Percentiles rank a stretch among this genome's conserved stretches.
These are phyloP conservation scores for Eustalomyia histrio DNA, from an alignment of 2,888 invertebrate species.

Conservation along the genomic window DNA sequence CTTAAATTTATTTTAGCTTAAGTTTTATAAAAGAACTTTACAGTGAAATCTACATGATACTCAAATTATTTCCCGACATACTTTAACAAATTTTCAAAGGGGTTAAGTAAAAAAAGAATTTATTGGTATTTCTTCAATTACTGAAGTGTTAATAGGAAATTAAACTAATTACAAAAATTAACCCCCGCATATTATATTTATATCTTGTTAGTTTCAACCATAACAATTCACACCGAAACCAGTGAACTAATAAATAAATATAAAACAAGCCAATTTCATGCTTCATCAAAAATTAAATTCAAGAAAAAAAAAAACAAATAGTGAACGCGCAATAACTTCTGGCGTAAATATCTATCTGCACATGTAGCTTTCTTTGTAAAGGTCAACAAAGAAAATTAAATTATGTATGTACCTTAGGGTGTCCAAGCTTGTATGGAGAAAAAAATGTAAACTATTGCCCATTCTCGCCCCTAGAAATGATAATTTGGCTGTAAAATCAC, in stretches of 20 bases:
- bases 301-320: neutral
- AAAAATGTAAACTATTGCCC: too few relatives aligned
- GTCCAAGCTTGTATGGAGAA: too few relatives aligned
- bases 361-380: slow-evolving; percentile 13
- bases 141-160: slow-evolving; percentile 77
- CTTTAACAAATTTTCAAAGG: neutral
- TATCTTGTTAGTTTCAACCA: slow-evolving; percentile 36
- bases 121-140: slow-evolving; percentile 68
- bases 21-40: too few relatives aligned
- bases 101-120: neutral
- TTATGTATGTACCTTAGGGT: neutral
- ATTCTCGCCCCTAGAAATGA: too few relatives aligned
- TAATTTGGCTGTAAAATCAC: too few relatives aligned
- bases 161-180: slow-evolving; percentile 69
- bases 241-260: slow-evolving; percentile 57
- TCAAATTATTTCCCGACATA: too few relatives aligned
- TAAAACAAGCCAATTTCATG: slow-evolving; percentile 75
- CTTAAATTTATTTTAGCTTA: too few relatives aligned
- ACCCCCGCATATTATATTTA: slow-evolving; percentile 23
- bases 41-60: too few relatives aligned
- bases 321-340: neutral
- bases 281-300: slow-evolving; percentile 74
- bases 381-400: slow-evolving; percentile 47
- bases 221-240: slow-evolving; percentile 52
- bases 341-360: neutral